Evolutionary conservation across 2,113 vertebrate species (phyloP).

Genomic region (Epinephelus lanceolatus): DNA sequence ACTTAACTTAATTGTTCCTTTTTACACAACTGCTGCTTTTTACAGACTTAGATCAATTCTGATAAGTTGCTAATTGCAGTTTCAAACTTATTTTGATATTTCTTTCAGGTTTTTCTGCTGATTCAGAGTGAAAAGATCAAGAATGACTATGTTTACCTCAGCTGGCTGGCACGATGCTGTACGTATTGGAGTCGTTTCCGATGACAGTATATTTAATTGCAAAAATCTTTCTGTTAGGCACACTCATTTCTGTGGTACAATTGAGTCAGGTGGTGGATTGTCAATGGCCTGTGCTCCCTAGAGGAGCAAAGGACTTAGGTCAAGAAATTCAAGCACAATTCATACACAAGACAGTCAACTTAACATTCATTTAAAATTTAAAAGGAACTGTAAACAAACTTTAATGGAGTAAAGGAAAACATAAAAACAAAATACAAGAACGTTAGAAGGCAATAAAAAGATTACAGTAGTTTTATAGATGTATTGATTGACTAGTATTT

Average conservation of each 20-base stretch:
- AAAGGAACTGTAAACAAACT: not conserved
- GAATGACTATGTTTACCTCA: conserved; percentile 95
- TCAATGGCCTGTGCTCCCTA: too few species aligned
- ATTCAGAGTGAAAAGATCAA: conserved; percentile 98
- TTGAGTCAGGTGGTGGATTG: too few species aligned
- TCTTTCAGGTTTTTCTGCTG: conserved; percentile 91
- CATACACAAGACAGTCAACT: not conserved
- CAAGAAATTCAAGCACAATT: not conserved
- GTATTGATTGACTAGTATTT: not conserved
- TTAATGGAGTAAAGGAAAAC: not conserved
- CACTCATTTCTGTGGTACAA: not conserved
- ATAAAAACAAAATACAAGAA: not conserved
- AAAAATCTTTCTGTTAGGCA: not conserved
- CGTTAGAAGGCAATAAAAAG: not conserved
- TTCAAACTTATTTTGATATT: not conserved
- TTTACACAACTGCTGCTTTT: not conserved
- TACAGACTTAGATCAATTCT: not conserved
- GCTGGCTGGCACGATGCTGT: conserved; percentile 98
- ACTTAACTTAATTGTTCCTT: not conserved
- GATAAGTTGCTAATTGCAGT: not conserved
- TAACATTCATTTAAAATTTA: not conserved
- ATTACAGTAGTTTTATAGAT: not conserved
- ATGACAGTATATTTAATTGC: not conserved
- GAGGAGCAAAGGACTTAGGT: too few species aligned
- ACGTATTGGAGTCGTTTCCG: conserved; percentile 60